Percentiles rank a stretch among this genome's conserved stretches.
Evolutionary conservation across 92 coral and sea anemone genomes (phyloP).

Genomic region (Meandrina meandrites): DNA sequence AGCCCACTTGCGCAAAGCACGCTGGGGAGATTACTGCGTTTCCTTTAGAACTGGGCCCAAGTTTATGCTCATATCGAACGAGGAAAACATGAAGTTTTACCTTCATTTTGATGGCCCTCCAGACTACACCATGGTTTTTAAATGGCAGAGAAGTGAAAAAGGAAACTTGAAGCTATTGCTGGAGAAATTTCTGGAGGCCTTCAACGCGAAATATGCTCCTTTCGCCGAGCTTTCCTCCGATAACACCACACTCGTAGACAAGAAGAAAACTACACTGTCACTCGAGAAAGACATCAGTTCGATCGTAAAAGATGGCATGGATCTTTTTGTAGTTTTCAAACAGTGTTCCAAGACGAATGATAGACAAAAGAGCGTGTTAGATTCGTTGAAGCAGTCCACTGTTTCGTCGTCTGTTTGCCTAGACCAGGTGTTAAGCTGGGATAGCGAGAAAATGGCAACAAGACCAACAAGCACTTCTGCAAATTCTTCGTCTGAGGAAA

Average conservation of each 20-base stretch:
- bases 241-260: conserved; percentile 26
- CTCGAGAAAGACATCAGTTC: conserved; percentile 21
- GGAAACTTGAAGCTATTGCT: conserved; percentile 37
- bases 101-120: conserved; percentile 55
- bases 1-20: neutral
- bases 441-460: neutral
- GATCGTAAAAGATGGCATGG: conserved; percentile 48
- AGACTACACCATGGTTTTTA: conserved; percentile 52
- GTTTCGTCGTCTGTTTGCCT: conserved; percentile 2
- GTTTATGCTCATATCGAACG: neutral
- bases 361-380: neutral
- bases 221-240: conserved; percentile 14
- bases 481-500: neutral
- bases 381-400: neutral
- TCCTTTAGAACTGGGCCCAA: neutral
- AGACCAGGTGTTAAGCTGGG: neutral
- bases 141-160: conserved; percentile 28
- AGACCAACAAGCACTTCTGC: neutral
- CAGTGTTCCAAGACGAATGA: neutral
- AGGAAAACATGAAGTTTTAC: conserved; percentile 47
- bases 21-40: neutral
- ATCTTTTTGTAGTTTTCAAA: conserved; percentile 43
- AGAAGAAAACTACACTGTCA: conserved; percentile 22
- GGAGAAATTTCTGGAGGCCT: conserved; percentile 28
- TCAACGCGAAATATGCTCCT: conserved; percentile 30